Percentiles rank a stretch among this genome's conserved stretches.
Conservation (phyloP, 2,797 vertebrate genomes). For the Perdix hodgsoniae region DNA sequence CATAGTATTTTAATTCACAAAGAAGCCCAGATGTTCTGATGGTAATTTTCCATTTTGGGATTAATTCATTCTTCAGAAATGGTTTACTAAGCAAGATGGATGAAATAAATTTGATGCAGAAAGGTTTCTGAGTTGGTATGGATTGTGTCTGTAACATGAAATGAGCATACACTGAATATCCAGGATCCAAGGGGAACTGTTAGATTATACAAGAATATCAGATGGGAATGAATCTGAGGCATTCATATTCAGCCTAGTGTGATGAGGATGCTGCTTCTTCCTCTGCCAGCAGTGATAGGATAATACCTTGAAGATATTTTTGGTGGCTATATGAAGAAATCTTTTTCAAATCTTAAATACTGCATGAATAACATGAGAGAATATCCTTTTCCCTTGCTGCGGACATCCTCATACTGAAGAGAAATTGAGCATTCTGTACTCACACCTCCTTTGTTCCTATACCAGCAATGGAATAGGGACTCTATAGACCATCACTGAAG, state of each 20-base stretch:
- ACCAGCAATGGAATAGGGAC: background rate
- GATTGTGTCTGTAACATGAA: background rate
- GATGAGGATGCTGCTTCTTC: background rate
- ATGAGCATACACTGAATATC: background rate
- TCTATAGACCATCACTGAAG: background rate
- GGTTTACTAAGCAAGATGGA: background rate
- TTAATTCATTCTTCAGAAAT: conserved; percentile 1
- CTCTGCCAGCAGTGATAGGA: fast-evolving
- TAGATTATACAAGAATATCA: background rate
- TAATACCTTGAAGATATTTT: background rate
- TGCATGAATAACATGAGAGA: background rate
- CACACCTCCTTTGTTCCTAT: background rate
- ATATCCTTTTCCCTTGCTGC: background rate
- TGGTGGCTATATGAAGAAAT: background rate
- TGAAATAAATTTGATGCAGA: background rate
- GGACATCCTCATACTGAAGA: background rate
- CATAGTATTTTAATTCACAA: background rate
- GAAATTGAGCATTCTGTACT: background rate
- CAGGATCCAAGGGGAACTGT: background rate
- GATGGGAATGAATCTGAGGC: background rate
- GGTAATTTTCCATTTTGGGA: background rate
- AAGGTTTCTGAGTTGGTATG: background rate
- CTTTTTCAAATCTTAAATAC: background rate
- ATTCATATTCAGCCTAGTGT: background rate
- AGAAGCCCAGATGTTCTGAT: background rate